phyloP scores from a whole-genome alignment of 2,888 invertebrate genomes.

The Nipponacmea schrenckii region DNA sequence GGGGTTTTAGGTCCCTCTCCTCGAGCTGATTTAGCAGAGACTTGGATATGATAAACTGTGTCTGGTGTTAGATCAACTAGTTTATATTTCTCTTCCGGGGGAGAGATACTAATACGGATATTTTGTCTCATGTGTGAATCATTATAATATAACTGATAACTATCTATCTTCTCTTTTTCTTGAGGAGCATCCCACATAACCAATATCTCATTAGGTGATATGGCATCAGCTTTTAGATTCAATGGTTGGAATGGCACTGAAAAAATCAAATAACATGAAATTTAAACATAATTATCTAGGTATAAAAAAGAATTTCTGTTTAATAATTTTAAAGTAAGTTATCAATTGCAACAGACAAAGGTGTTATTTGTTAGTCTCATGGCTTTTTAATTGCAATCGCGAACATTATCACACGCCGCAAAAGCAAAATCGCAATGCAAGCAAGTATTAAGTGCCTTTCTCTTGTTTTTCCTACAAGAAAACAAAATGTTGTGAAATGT shows the following conservation, averaged over 20 bases:
- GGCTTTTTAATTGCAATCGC: too few relatives aligned
- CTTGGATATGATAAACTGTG: constrained; percentile 95
- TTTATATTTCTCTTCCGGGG: constrained; percentile 73
- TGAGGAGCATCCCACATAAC: constrained; percentile 92
- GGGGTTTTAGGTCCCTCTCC: constrained; percentile 97
- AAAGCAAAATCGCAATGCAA: too few relatives aligned
- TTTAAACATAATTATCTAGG: too few relatives aligned
- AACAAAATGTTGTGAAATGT: too few relatives aligned
- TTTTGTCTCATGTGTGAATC: constrained; percentile 60
- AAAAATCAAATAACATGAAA: constrained; percentile 28
- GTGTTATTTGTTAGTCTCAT: too few relatives aligned
- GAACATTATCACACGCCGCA: too few relatives aligned
- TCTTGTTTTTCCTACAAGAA: too few relatives aligned
- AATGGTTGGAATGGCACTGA: constrained; percentile 96
- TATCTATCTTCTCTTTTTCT: constrained; percentile 85
- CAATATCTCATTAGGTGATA: constrained; percentile 85
- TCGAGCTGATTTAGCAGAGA: constrained; percentile 88
- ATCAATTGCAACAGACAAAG: too few relatives aligned
- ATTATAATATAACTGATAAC: constrained; percentile 97
- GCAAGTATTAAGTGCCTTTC: too few relatives aligned
- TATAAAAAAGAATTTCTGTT: too few relatives aligned
- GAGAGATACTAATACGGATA: constrained; percentile 54
- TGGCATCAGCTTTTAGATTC: constrained; percentile 76
- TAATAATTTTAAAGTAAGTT: too few relatives aligned
- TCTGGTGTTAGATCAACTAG: constrained; percentile 92